Evolutionary conservation across 2,797 vertebrate species (phyloP).

Genomic region (Botia kubotai): DNA sequence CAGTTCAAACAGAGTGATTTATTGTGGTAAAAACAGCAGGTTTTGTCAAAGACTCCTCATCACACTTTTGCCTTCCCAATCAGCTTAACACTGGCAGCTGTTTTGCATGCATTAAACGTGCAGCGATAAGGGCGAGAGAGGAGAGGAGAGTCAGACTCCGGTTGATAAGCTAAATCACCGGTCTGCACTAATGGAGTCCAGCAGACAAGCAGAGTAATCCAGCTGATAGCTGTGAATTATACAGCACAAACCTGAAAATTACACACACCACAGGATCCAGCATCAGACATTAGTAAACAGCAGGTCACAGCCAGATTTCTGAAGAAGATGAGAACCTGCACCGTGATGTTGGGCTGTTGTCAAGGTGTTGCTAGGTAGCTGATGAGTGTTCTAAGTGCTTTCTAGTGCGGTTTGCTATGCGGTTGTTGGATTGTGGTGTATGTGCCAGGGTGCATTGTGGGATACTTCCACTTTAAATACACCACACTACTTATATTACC

Average conservation of each 20-base stretch:
- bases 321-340: not conserved
- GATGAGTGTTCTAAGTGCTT: not conserved
- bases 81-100: constrained; percentile 10
- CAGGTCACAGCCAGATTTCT: not conserved
- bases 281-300: constrained; percentile 4
- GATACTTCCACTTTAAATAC: no score
- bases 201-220: constrained; percentile 51
- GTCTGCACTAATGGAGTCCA: constrained; percentile 56
- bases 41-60: constrained; percentile 43
- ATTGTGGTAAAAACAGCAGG: constrained; percentile 46
- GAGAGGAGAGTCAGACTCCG: constrained; percentile 45
- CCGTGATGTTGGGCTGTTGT: not conserved
- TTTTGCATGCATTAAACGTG: constrained; percentile 47
- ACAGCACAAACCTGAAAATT: constrained; percentile 23
- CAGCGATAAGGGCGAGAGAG: constrained; percentile 34
- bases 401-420: not conserved
- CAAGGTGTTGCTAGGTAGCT: not conserved
- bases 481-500: not conserved
- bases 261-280: not conserved
- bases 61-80: constrained; percentile 1
- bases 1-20: constrained; percentile 36
- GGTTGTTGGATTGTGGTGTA: no score
- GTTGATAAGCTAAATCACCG: constrained; percentile 56
- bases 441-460: no score
- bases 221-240: constrained; percentile 37